Conservation (phyloP, 2,113 vertebrate species). For the Dipodomys merriami region DNA sequence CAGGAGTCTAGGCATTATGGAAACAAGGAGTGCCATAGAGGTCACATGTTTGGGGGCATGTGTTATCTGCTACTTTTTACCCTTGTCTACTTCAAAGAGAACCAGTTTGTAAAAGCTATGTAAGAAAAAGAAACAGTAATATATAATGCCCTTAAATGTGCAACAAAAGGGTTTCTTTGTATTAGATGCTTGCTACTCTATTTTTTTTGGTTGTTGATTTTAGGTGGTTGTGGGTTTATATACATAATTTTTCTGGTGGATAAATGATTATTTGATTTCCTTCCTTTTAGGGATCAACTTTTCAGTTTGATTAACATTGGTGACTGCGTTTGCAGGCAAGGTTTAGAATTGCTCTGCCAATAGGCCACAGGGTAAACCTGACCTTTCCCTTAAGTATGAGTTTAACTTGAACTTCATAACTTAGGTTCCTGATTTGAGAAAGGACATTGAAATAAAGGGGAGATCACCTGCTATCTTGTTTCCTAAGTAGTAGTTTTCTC, state of each 20-base stretch:
- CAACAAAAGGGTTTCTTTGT: background rate
- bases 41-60: too few species aligned
- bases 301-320: background rate
- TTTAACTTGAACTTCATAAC: background rate
- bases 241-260: constrained; percentile 56
- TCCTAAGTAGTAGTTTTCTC: background rate
- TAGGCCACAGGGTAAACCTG: background rate
- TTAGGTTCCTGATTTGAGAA: background rate
- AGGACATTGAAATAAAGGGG: background rate
- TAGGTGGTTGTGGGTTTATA: background rate
- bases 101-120: constrained; percentile 26
- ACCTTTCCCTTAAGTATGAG: background rate
- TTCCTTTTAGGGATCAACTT: background rate
- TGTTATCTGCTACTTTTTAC: too few species aligned
- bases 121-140: background rate
- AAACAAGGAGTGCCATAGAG: too few species aligned
- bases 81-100: background rate
- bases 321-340: background rate
- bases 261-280: constrained; percentile 56
- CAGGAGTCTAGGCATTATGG: too few species aligned
- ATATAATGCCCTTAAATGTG: background rate
- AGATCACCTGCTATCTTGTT: background rate
- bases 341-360: constrained; percentile 13
- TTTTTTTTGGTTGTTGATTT: background rate
- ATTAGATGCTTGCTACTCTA: background rate